A percentile compares a stretch with the other conserved stretches of the same genome.
Evolutionary conservation across 2,888 invertebrate genomes (phyloP).

Genomic region (Sisyra terminalis): DNA sequence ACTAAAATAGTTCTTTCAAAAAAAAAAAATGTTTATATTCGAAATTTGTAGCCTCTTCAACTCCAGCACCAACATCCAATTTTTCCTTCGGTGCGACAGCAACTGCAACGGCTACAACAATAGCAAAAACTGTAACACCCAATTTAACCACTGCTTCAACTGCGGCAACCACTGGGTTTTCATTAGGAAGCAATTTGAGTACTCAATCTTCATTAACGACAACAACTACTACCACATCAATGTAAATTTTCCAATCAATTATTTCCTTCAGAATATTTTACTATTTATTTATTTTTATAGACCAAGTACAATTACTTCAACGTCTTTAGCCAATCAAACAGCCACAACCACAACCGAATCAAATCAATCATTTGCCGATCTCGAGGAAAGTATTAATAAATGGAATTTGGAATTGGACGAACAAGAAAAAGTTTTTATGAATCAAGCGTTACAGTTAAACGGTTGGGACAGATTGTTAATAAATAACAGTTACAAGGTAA

Average conservation of each 20-base stretch:
- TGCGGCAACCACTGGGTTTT: conserved; percentile 5
- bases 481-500: conserved; percentile 77
- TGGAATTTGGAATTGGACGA: conserved; percentile 87
- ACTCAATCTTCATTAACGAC: conserved; percentile 12
- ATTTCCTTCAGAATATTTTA: too few relatives aligned
- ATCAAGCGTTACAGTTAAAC: conserved; percentile 90
- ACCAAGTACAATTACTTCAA: not conserved
- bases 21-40: not conserved
- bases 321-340: conserved; percentile 7
- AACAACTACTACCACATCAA: conserved; percentile 11
- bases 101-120: not conserved
- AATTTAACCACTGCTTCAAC: conserved; percentile 6
- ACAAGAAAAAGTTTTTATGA: conserved; percentile 81
- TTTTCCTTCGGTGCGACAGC: not conserved
- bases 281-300: conserved; percentile 1
- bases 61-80: not conserved
- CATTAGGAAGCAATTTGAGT: not conserved
- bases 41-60: not conserved
- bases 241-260: conserved; percentile 8
- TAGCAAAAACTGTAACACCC: not conserved
- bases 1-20: not conserved
- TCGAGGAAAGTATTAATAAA: conserved; percentile 86
- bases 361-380: conserved; percentile 43
- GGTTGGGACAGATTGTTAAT: conserved; percentile 88
- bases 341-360: conserved; percentile 8